Conservation (phyloP, 1,140 invertebrate genomes). For the Saccostrea cuccullata region DNA sequence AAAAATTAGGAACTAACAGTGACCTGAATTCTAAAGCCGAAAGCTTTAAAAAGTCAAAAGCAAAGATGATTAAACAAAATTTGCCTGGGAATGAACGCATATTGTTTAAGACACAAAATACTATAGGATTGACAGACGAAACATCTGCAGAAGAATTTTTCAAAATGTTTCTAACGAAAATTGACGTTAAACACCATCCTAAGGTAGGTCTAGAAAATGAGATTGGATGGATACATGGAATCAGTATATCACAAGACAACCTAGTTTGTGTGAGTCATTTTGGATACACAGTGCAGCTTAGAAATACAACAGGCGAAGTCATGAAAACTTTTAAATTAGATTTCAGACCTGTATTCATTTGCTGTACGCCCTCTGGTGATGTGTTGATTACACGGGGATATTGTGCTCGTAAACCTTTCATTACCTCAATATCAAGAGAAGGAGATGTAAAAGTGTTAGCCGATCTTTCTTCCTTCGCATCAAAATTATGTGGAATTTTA, state of each 20-base stretch:
- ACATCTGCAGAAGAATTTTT: not conserved
- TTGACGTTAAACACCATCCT: not conserved
- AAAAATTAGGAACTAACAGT: not conserved
- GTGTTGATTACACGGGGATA: not conserved
- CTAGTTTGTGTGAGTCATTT: not conserved
- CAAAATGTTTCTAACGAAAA: not conserved
- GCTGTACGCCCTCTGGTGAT: not conserved
- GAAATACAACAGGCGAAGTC: not conserved
- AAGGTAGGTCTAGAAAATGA: too few relatives aligned
- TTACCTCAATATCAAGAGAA: not conserved
- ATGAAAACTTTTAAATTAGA: not conserved
- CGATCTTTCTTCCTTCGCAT: not conserved
- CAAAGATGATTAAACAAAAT: not conserved
- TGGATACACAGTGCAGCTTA: not conserved
- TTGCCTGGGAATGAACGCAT: not conserved
- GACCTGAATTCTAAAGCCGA: not conserved
- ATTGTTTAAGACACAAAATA: not conserved
- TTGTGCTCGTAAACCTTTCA: not conserved
- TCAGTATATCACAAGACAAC: not conserved
- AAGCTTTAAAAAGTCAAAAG: not conserved
- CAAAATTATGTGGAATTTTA: not conserved
- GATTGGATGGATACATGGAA: not conserved
- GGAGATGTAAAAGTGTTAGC: not conserved
- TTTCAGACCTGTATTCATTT: not conserved
- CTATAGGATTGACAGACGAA: not conserved